Evolutionary conservation across 2,888 invertebrate genomes (phyloP).

Genomic region (Troglohyphantes excavatus): DNA sequence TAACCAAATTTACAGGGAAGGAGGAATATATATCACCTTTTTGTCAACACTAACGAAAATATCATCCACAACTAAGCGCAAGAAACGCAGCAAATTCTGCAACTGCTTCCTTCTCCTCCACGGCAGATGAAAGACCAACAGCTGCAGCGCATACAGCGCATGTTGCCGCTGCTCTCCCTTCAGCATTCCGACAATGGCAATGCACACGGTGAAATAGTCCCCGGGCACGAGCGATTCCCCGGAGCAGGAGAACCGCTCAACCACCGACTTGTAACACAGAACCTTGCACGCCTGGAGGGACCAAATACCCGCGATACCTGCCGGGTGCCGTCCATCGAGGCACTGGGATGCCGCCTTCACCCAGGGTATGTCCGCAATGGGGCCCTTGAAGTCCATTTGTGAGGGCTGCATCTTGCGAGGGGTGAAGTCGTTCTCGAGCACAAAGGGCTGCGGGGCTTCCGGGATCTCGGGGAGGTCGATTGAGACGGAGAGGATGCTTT

Average conservation of each 20-base stretch:
- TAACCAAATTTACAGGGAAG: too few relatives aligned
- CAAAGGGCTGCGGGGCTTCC: conserved; percentile 63
- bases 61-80: conserved; percentile 72
- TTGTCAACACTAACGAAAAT: conserved; percentile 76
- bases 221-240: conserved; percentile 68
- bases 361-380: conserved; percentile 69
- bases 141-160: conserved; percentile 65
- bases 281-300: conserved; percentile 77
- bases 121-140: conserved; percentile 66
- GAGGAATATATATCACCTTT: too few relatives aligned
- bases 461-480: conserved; percentile 60
- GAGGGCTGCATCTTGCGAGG: conserved; percentile 50
- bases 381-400: conserved; percentile 46
- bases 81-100: conserved; percentile 66
- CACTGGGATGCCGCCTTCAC: conserved; percentile 65
- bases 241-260: conserved; percentile 59
- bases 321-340: conserved; percentile 53
- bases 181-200: conserved; percentile 63
- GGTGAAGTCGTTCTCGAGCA: conserved; percentile 65
- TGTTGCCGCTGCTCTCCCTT: conserved; percentile 32
- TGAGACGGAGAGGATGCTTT: conserved; percentile 64
- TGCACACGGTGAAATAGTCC: conserved; percentile 68
- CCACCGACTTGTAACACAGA: conserved; percentile 73
- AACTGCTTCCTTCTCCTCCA: conserved; percentile 66
- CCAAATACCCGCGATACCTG: conserved; percentile 70